Conservation (phyloP, 2,113 vertebrate genomes). For the Charadrius vociferus region DNA sequence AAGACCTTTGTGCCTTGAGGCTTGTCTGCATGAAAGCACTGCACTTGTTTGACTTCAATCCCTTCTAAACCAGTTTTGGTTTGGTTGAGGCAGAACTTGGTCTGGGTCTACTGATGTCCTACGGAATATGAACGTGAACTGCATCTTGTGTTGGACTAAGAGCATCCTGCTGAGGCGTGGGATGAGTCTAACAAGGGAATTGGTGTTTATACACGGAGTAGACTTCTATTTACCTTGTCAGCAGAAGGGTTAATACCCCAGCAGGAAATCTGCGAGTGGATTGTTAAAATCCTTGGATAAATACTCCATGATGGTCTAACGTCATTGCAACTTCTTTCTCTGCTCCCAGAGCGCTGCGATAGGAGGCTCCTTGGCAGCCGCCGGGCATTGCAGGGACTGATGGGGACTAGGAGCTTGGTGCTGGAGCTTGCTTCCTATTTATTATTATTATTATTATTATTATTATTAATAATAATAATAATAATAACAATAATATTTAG, state of each 20-base stretch:
- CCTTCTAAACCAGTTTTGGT: background rate
- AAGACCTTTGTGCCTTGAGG: constrained; percentile 41
- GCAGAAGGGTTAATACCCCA: background rate
- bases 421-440: background rate
- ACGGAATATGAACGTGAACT: background rate
- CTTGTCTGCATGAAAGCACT: background rate
- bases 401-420: background rate
- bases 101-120: background rate
- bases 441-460: no score
- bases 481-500: no score
- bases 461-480: background rate
- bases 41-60: background rate
- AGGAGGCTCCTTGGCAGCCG: background rate
- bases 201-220: rapidly evolving
- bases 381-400: background rate
- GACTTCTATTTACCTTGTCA: background rate
- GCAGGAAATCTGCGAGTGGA: background rate
- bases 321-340: background rate
- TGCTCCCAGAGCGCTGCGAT: background rate
- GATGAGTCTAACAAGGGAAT: background rate
- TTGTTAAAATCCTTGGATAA: background rate
- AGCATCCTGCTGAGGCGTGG: background rate
- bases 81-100: background rate
- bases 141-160: background rate
- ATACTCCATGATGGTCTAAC: rapidly evolving